Base-by-base conservation (phyloP, 2,797 vertebrate species). In the Streptopelia turtur region DNA sequence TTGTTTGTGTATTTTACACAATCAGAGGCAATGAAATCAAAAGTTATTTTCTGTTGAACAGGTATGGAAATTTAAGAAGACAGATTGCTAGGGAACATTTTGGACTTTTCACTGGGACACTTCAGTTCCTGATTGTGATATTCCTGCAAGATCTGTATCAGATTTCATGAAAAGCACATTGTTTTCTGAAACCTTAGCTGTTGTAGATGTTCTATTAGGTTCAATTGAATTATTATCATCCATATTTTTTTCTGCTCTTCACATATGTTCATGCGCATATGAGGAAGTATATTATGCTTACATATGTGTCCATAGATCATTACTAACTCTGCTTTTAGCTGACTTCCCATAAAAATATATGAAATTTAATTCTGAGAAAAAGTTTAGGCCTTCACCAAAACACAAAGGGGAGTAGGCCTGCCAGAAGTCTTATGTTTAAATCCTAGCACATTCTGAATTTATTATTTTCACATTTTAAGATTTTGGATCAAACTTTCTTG, bases 81-180 rank as follows among this genome's bases (percentile, higher is more conserved):
- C 7, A 12, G 15, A 28, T 52, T 7, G 30, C 13, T 72, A 69
- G 7, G 11, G 24, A 65, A 70, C 1, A 75, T 21, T 60, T 69
- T 22, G 9, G 9, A 18, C 37, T 56, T 86, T 91, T 92, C 0
- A 0, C 21, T 4, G 4, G 9, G 13, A n/a, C 11, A 66, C 15
- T 47, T 89, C 27, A n/a, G 17, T 56, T 75, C 11, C 37, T 53
- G 27, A 30, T 52, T 59, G 27, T 66, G 55, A 52, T 66, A 63
- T 49, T 89, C 9, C 16, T 68, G 9, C 16, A 76, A 80, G 16
- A 24, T 18, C 13, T 63, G 14, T 53, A 20, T 13, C 49, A 68
- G 12, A 24, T 69, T 47, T 45, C 6, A 68, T 20, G 24, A 39
- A 28, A 69, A 59, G 3, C 2, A 7, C 5, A 65, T 30, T 37